phyloP scores from a whole-genome alignment of 1,140 invertebrate genomes.

The Rhizoglyphus robini region DNA sequence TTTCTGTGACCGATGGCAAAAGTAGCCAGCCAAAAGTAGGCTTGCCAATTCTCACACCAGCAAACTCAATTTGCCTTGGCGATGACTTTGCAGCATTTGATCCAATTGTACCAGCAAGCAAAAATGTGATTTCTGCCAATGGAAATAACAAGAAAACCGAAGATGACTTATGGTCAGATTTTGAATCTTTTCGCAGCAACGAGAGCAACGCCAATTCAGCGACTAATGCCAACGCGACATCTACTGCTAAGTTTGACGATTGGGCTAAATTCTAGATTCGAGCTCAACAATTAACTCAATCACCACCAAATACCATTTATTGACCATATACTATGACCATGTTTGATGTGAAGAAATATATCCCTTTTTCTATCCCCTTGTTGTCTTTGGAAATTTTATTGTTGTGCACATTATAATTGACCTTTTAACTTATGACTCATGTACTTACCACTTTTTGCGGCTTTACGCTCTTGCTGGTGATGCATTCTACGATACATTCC shows the following conservation, averaged over 20 bases:
- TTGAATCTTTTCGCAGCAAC: slow-evolving; percentile 10
- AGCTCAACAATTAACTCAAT: no score
- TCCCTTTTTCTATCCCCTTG: no score
- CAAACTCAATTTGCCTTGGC: not conserved
- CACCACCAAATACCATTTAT: no score
- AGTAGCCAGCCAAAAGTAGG: not conserved
- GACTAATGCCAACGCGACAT: not conserved
- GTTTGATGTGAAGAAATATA: no score
- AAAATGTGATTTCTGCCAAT: not conserved
- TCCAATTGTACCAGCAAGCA: not conserved
- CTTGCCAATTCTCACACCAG: not conserved
- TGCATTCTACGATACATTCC: no score
- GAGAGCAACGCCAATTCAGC: not conserved
- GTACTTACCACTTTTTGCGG: no score
- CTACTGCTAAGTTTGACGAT: not conserved
- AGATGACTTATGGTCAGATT: slow-evolving; percentile 14
- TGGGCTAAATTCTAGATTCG: not conserved
- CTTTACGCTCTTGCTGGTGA: no score
- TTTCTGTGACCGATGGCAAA: not conserved
- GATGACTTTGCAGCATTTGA: not conserved
- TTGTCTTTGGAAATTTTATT: no score
- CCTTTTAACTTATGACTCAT: no score
- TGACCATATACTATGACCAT: no score
- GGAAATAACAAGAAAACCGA: not conserved
- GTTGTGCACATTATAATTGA: no score